These are phyloP conservation scores for Cephalopholis sonnerati DNA, from an alignment of 2,113 vertebrate genomes.

Conservation along the genomic window DNA sequence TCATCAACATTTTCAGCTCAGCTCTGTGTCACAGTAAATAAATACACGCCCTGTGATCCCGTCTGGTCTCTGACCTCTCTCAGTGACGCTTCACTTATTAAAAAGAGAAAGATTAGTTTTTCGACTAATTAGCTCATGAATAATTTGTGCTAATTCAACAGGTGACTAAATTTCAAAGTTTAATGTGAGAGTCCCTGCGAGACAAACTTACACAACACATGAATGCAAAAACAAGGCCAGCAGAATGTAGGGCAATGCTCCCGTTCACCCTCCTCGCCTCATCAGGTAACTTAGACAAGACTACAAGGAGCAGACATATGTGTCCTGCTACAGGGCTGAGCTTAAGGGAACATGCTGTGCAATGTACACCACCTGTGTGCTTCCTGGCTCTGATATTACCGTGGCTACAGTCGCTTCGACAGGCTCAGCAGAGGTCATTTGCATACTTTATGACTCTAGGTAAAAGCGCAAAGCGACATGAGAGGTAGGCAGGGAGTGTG, in stretches of 20 bases:
- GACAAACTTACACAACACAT: neutral
- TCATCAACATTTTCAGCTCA: constrained; percentile 50
- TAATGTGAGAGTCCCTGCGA: neutral
- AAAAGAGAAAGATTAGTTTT: constrained; percentile 32
- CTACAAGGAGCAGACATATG: constrained; percentile 41
- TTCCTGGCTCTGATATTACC: constrained; percentile 39
- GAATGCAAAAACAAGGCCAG: constrained; percentile 28
- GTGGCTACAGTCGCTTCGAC: constrained; percentile 72
- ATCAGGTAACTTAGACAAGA: constrained; percentile 41
- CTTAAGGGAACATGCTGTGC: constrained; percentile 65
- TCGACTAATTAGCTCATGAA: constrained; percentile 55
- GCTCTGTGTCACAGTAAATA: constrained; percentile 56
- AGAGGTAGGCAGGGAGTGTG: constrained; percentile 31
- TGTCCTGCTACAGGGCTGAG: constrained; percentile 33
- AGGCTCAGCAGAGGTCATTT: constrained; percentile 77
- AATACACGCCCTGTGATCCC: constrained; percentile 44
- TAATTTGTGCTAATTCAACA: constrained; percentile 55
- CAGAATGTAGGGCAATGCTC: constrained; percentile 42
- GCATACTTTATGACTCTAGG: constrained; percentile 81
- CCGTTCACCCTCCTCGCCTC: constrained; percentile 24
- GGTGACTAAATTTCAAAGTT: constrained; percentile 44
- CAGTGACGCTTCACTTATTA: constrained; percentile 32
- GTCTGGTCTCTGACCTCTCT: constrained; percentile 47
- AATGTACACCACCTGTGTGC: constrained; percentile 72
- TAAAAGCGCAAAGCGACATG: constrained; percentile 50